Evolutionary conservation across 2,797 vertebrate species (phyloP).

Genomic region (Lepilemur ruficaudatus): DNA sequence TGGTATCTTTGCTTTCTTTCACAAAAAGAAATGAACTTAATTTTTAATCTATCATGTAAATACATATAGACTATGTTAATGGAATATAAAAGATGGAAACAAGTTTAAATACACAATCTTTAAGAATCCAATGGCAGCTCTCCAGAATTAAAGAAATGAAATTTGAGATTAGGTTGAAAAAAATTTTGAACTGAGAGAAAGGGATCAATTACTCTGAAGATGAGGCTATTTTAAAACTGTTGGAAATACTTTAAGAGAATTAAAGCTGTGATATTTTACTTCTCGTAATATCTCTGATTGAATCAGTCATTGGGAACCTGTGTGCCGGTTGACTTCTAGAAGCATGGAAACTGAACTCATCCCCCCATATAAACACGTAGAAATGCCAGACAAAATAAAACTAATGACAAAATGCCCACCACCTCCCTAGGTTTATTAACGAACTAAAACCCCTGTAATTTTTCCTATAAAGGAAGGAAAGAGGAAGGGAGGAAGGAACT

Average conservation of each 20-base stretch:
- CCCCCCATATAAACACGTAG: background rate
- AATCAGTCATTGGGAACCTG: background rate
- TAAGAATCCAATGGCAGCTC: background rate
- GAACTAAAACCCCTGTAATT: background rate
- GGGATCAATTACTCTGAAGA: background rate
- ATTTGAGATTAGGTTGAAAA: slow-evolving; percentile 25
- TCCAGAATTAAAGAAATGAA: slow-evolving; percentile 32
- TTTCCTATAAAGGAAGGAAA: background rate
- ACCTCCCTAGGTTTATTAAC: background rate
- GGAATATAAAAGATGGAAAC: background rate
- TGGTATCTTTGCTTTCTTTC: background rate
- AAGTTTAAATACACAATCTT: background rate
- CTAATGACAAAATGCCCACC: background rate
- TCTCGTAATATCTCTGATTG: background rate
- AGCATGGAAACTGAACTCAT: background rate
- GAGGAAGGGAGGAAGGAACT: background rate
- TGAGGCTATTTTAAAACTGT: slow-evolving; percentile 40
- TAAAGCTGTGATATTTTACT: background rate
- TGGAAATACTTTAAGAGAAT: slow-evolving; percentile 46
- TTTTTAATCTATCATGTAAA: slow-evolving; percentile 4
- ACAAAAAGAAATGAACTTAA: background rate
- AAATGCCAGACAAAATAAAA: background rate
- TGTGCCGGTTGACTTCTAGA: background rate
- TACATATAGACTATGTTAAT: background rate
- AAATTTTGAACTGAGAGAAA: slow-evolving; percentile 30